These are phyloP conservation scores for Acrocyrtus sp. DNA, from an alignment of 2,888 invertebrate species.

Conservation along the genomic window DNA sequence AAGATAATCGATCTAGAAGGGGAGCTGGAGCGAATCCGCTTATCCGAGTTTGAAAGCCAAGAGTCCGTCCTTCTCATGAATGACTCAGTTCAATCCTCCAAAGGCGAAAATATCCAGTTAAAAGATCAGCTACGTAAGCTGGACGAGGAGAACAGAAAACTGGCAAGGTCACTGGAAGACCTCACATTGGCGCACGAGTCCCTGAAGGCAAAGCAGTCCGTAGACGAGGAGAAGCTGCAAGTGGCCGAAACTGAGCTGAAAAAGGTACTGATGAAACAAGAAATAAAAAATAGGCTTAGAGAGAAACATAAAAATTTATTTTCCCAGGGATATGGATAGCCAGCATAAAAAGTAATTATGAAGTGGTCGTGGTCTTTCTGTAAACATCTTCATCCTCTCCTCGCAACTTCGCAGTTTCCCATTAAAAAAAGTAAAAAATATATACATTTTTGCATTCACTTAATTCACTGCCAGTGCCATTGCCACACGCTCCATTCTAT, in stretches of 20 bases:
- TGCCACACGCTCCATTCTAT: too few relatives aligned
- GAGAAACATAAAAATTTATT: too few relatives aligned
- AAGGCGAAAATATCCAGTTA: constrained; percentile 31
- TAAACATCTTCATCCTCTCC: too few relatives aligned
- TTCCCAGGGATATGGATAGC: too few relatives aligned
- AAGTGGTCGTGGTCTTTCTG: too few relatives aligned
- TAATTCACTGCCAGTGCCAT: too few relatives aligned
- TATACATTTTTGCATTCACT: too few relatives aligned
- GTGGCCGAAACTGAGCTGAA: constrained; percentile 55
- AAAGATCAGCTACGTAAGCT: constrained; percentile 42
- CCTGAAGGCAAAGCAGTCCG: constrained; percentile 41
- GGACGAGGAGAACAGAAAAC: constrained; percentile 49
- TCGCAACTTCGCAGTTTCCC: too few relatives aligned
- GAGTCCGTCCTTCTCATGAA: constrained; percentile 59
- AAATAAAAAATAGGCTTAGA: background rate
- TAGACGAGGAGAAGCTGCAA: constrained; percentile 55
- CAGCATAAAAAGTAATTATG: too few relatives aligned
- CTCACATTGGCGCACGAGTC: constrained; percentile 53
- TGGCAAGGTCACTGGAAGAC: constrained; percentile 52
- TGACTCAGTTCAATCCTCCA: constrained; percentile 51
- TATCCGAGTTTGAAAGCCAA: constrained; percentile 61
- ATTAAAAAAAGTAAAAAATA: too few relatives aligned
- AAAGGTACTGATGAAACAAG: constrained; percentile 45
- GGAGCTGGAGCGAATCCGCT: constrained; percentile 56
- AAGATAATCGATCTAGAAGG: constrained; percentile 54